Percentiles rank a stretch among this genome's conserved stretches.
Conservation (phyloP, 1,140 invertebrate species). For the Drosophila persimilis region DNA sequence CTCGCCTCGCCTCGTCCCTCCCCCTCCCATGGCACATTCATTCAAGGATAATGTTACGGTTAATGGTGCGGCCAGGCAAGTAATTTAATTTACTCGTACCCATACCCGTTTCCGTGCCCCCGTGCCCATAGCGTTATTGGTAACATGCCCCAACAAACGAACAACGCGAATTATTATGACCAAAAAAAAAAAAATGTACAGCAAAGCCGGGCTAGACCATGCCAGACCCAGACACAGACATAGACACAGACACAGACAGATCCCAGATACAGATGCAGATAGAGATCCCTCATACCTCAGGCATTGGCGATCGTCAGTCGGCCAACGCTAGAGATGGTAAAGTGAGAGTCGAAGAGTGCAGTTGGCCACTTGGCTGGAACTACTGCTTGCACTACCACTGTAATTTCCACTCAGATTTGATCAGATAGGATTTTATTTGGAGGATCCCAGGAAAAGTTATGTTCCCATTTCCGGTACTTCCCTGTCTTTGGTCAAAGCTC, state of each 20-base stretch:
- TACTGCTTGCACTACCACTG: conserved; percentile 15
- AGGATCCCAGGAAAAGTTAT: no score
- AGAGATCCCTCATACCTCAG: conserved; percentile 25
- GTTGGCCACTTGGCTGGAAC: conserved; percentile 27
- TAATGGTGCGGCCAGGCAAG: conserved; percentile 52
- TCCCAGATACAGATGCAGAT: not conserved
- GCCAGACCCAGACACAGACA: conserved; percentile 34
- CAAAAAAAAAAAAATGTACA: conserved; percentile 23
- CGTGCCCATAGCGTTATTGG: not conserved
- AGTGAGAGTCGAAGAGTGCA: conserved; percentile 19
- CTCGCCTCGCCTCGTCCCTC: not conserved
- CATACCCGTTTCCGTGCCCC: conserved; percentile 8
- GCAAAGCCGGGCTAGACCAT: conserved; percentile 9
- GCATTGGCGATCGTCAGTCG: conserved; percentile 32
- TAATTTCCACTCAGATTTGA: conserved; percentile 25
- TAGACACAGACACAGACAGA: conserved; percentile 10
- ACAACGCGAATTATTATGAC: conserved; percentile 61
- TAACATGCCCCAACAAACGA: conserved; percentile 54
- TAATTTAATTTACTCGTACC: conserved; percentile 68
- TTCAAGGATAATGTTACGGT: conserved; percentile 74
- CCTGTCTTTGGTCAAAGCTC: conserved; percentile 3
- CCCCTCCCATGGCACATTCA: conserved; percentile 41
- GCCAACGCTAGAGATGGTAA: conserved; percentile 41
- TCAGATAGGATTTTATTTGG: conserved; percentile 1
- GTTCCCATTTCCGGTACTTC: no score